Base-by-base conservation (phyloP, 2,797 vertebrate genomes). In the Rhabdomys pumilio region DNA sequence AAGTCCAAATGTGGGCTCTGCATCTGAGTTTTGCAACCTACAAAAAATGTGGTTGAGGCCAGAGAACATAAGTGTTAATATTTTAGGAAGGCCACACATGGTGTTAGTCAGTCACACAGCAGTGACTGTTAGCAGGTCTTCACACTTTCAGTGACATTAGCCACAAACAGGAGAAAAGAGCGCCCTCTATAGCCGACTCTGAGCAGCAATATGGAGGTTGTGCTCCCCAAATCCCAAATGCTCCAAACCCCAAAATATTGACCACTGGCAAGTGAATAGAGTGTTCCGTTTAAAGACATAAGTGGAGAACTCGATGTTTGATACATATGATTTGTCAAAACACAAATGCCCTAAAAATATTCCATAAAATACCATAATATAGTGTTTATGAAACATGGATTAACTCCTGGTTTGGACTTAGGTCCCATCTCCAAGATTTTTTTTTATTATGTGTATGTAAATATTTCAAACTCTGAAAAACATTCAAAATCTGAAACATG, bases 41-140 rank as follows among this genome's bases (percentile, higher is more conserved):
- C 93, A 89, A 89, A 93, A 94, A 94, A 97, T 44, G 79, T 96
- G 95, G 82, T 67, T 75, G 94, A 96, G 75, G 85, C 90, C 95
- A 95, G 38, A 91, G 83, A 95, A 95, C 96, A 92, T 26, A 92
- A 93, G 75, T 84, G 75, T 83, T 89, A 83, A 63, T 50, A 59
- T 61, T 89, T 85, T 50, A 0, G n/a, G 73, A 89, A 96, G 55
- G 69, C 12, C 69, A n/a, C 53, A 17, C 44, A 47, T 22, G 41
- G 61, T 79, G 6, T 8, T 75, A 96, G 47, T 90, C 96, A 87
- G 55, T 94, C 96, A 84, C 72, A 9, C 11, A 53, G 19, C 15
- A 24, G 65, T 76, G 19, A 12, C 50, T 47, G 53, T 11, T 26
- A 79, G 2, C 14, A 22, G 34, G 44, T 76, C 94, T 72, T 50